phyloP scores from a whole-genome alignment of 2,797 vertebrate genomes.

The Momotus momota region DNA sequence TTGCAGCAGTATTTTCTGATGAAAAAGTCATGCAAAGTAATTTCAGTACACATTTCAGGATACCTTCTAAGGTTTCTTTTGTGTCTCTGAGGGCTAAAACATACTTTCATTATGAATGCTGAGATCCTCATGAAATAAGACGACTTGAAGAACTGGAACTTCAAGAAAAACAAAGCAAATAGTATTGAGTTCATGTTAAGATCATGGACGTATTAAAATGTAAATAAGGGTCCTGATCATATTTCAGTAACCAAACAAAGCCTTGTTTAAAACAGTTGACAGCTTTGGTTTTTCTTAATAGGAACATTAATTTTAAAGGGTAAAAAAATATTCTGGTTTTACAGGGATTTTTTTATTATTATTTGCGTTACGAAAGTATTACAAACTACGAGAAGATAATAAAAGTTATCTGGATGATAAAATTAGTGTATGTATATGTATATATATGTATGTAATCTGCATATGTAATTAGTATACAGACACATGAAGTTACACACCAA shows the following conservation, averaged over 20 bases:
- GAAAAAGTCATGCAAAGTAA: not conserved
- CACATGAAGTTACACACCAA: not conserved
- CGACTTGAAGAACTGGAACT: not conserved
- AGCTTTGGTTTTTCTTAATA: not conserved
- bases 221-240: not conserved
- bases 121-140: not conserved
- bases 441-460: not conserved
- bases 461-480: not conserved
- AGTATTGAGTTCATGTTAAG: not conserved
- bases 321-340: not conserved
- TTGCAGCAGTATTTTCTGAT: not conserved
- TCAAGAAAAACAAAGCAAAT: not conserved
- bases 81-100: not conserved
- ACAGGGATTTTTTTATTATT: not conserved
- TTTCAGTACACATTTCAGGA: not conserved
- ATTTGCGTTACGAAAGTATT: not conserved
- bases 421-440: fast-evolving
- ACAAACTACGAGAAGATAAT: not conserved
- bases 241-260: not conserved
- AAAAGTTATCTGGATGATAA: not conserved
- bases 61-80: not conserved
- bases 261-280: not conserved
- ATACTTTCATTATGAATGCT: not conserved
- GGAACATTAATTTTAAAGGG: not conserved
- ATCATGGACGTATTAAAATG: not conserved